Evolutionary conservation across 2,888 invertebrate genomes (phyloP).

Genomic region (Athripsodes cinereus): DNA sequence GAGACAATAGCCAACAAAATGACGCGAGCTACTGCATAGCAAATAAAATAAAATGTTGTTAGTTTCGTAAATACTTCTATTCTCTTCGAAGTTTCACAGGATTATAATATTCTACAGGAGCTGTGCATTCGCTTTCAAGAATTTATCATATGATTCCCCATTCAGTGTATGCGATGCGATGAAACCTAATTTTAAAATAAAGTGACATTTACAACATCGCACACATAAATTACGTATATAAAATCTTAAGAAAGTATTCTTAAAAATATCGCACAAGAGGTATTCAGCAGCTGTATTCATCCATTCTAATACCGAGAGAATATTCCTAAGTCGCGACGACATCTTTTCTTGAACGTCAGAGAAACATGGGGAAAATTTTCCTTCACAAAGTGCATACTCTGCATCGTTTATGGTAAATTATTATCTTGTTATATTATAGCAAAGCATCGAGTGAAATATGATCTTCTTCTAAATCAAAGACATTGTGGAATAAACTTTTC

Average conservation of each 20-base stretch:
- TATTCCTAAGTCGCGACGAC: not conserved
- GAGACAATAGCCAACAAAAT: no score
- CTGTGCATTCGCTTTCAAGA: no score
- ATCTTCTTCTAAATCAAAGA: conserved; percentile 24
- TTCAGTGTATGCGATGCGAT: not conserved
- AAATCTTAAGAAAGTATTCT: not conserved
- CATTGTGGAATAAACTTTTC: conserved; percentile 13
- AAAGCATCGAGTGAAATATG: conserved; percentile 18
- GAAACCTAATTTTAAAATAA: not conserved
- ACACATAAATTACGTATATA: not conserved
- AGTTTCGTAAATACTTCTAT: no score
- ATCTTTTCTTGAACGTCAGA: conserved; percentile 8
- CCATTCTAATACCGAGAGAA: not conserved
- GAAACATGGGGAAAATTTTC: conserved; percentile 16
- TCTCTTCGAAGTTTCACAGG: no score
- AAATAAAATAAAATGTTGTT: no score
- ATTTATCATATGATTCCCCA: no score
- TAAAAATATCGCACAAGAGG: not conserved
- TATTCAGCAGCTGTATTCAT: not conserved
- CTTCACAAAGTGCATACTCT: conserved; percentile 18
- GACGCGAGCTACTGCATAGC: no score
- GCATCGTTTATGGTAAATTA: conserved; percentile 18
- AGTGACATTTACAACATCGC: not conserved
- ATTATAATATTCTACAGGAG: no score
- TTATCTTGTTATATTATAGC: conserved; percentile 13